phyloP scores from a whole-genome alignment of 1,140 invertebrate species.

The Thrips palmi region DNA sequence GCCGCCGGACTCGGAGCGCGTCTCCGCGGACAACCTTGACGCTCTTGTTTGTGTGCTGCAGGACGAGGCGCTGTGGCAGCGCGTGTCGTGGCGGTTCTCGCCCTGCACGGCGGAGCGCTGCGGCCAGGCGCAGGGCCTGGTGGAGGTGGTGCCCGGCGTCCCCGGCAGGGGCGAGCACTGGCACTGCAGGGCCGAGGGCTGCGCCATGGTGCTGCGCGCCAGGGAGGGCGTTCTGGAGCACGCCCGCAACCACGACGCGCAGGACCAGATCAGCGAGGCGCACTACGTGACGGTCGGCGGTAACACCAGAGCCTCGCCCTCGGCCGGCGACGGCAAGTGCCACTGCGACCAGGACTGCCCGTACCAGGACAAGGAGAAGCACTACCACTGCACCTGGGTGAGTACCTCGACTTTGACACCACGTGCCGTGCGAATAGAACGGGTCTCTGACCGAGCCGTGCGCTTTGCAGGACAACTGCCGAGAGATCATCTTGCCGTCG shows the following conservation, averaged over 20 bases:
- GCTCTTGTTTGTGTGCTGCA: no score
- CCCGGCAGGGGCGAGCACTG: slow-evolving; percentile 63
- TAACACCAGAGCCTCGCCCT: no score
- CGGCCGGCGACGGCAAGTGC: no score
- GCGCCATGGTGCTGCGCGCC: slow-evolving; percentile 39
- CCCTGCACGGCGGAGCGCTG: no score
- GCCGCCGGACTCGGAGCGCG: no score
- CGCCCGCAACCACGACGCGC: slow-evolving; percentile 67
- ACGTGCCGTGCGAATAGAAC: not conserved
- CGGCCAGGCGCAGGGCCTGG: no score
- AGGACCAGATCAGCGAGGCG: slow-evolving; percentile 64
- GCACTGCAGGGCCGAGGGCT: slow-evolving; percentile 46
- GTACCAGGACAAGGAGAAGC: slow-evolving; percentile 57
- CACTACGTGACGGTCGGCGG: slow-evolving; percentile 43
- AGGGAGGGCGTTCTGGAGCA: slow-evolving; percentile 71
- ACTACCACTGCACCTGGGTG: slow-evolving; percentile 74
- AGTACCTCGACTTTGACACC: slow-evolving; percentile 14
- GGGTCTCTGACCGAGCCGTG: no score
- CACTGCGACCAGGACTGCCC: slow-evolving; percentile 42
- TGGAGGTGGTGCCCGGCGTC: no score
- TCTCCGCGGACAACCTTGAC: no score
- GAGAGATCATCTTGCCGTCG: slow-evolving; percentile 59
- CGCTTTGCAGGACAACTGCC: slow-evolving; percentile 56
- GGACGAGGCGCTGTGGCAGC: no score
- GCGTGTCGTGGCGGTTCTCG: no score